Conservation (phyloP, 1,140 invertebrate genomes). For the Drosophila bifasciata region DNA sequence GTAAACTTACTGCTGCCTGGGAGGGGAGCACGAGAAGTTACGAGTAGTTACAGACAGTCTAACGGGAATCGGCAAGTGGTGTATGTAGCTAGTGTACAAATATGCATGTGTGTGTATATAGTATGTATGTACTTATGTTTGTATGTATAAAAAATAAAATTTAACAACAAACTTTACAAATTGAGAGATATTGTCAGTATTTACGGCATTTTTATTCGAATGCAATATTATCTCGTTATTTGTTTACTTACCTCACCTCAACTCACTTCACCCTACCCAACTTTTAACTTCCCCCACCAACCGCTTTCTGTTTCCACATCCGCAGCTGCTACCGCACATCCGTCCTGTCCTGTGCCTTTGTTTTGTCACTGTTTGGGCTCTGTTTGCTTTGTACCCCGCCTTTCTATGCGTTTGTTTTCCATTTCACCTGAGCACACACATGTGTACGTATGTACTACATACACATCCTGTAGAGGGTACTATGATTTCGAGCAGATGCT, state of each 20-base stretch:
- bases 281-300: too few species aligned
- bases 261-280: background rate
- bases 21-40: too few species aligned
- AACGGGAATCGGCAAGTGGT: constrained; percentile 29
- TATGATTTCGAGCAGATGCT: too few species aligned
- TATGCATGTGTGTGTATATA: too few species aligned
- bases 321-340: too few species aligned
- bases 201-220: constrained; percentile 46
- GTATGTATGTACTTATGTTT: too few species aligned
- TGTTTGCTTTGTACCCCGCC: constrained; percentile 2
- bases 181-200: constrained; percentile 50
- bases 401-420: constrained; percentile 34
- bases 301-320: too few species aligned
- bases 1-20: too few species aligned
- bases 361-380: background rate
- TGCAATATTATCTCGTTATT: constrained; percentile 47
- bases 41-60: constrained; percentile 5
- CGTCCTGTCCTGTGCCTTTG: background rate
- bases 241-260: constrained; percentile 15
- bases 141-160: too few species aligned
- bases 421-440: constrained; percentile 40
- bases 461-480: background rate
- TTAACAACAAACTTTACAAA: constrained; percentile 43
- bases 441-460: background rate
- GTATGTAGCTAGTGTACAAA: too few species aligned